phyloP scores from a whole-genome alignment of 2,113 vertebrate genomes.

The Nesogale talazaci region DNA sequence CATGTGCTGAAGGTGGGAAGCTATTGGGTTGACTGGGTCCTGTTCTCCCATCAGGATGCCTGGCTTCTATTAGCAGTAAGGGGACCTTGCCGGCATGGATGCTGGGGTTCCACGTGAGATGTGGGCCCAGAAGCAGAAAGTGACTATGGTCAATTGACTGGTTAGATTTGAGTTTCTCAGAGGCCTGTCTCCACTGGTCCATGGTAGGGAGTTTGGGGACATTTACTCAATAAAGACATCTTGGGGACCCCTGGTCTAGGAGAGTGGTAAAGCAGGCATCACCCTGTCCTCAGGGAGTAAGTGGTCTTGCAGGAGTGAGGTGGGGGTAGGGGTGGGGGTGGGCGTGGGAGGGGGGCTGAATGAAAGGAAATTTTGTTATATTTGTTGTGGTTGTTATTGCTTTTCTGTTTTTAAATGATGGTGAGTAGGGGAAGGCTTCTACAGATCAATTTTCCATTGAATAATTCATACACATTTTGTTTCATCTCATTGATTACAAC shows the following conservation, averaged over 20 bases:
- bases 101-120: not conserved
- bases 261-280: not conserved
- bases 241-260: not conserved
- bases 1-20: no score
- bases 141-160: accelerated
- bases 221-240: not conserved
- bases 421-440: no score
- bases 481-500: no score
- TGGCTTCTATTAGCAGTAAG: not conserved
- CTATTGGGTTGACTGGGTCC: no score
- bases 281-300: not conserved
- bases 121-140: not conserved
- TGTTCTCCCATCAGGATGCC: not conserved
- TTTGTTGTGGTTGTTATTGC: no score
- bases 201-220: not conserved
- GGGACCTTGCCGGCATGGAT: not conserved
- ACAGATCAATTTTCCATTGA: no score
- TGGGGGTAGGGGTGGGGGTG: accelerated
- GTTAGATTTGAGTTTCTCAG: not conserved
- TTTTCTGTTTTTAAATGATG: no score
- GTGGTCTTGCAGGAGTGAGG: not conserved
- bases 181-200: not conserved
- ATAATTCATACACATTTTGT: no score
- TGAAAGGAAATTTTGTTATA: no score
- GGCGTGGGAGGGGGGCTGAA: no score